A percentile compares a stretch with the other conserved stretches of the same genome.
Evolutionary conservation across 2,888 invertebrate genomes (phyloP).

Genomic region (Cataglyphis cursor): DNA sequence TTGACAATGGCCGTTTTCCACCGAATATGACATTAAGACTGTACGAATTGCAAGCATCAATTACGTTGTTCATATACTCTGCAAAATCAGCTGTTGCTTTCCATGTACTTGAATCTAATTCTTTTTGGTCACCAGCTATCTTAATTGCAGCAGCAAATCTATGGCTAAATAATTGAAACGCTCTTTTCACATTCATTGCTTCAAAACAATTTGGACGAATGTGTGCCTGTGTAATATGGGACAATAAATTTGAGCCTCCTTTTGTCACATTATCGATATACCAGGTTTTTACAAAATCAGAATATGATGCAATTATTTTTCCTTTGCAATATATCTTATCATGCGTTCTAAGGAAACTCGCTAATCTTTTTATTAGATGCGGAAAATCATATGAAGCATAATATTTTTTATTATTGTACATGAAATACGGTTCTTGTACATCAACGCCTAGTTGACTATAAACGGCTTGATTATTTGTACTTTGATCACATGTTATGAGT

Average conservation of each 20-base stretch:
- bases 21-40: background rate
- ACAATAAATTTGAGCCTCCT: background rate
- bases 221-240: background rate
- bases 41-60: background rate
- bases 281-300: background rate
- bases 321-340: background rate
- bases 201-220: background rate
- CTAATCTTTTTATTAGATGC: background rate
- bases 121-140: background rate
- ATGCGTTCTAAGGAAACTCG: background rate
- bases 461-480: too few relatives aligned
- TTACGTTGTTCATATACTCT: background rate
- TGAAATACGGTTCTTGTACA: too few relatives aligned
- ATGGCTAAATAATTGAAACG: background rate
- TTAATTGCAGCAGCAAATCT: background rate
- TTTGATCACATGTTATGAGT: too few relatives aligned
- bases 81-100: constrained; percentile 1
- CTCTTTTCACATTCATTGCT: background rate
- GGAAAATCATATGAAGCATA: too few relatives aligned
- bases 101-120: background rate
- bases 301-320: constrained; percentile 4
- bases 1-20: background rate
- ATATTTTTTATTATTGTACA: too few relatives aligned
- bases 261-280: background rate
- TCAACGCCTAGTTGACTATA: too few relatives aligned